phyloP scores from a whole-genome alignment of 2,797 vertebrate genomes.

The Neoniphon sammara region DNA sequence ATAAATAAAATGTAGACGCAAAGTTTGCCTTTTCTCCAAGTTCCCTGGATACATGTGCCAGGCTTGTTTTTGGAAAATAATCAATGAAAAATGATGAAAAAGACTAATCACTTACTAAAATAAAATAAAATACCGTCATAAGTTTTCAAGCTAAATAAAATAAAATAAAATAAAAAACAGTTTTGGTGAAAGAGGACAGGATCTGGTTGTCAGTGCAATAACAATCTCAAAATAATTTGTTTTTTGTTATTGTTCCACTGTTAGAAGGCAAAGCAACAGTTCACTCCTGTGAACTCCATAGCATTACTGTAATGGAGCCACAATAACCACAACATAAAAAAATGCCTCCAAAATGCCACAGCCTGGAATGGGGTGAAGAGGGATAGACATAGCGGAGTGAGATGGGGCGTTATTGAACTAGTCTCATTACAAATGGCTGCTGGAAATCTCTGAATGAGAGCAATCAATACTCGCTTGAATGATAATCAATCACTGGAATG shows the following conservation, averaged over 20 bases:
- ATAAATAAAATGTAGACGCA: no score
- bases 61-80: no score
- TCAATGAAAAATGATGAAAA: no score
- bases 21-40: no score
- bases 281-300: no score
- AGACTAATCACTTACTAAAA: no score
- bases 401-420: conserved; percentile 53
- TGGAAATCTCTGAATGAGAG: conserved; percentile 73
- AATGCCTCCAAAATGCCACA: neutral
- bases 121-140: no score
- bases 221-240: neutral
- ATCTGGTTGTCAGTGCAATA: neutral
- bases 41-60: no score
- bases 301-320: conserved; percentile 80
- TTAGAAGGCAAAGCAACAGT: neutral
- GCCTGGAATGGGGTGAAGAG: neutral
- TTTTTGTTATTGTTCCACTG: neutral
- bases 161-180: no score
- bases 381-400: conserved; percentile 25
- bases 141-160: no score
- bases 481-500: conserved; percentile 76
- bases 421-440: conserved; percentile 67
- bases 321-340: neutral
- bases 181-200: neutral
- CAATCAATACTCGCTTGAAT: conserved; percentile 77